Percentiles rank a stretch among this genome's conserved stretches.
Conservation (phyloP, 2,113 vertebrate species). For the Zosterops hypoxanthus region DNA sequence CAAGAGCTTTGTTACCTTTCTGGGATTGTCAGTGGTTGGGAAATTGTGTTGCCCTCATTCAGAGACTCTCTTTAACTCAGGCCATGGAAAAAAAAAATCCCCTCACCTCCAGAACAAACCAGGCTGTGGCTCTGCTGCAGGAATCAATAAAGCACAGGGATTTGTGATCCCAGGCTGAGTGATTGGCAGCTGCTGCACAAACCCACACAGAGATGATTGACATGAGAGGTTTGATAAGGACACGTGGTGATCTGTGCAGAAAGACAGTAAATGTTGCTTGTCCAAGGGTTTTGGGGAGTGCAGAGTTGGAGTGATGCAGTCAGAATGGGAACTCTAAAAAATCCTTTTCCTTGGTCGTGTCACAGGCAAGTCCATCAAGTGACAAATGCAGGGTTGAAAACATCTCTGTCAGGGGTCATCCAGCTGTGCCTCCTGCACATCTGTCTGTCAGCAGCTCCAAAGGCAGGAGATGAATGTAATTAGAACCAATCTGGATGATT, state of each 20-base stretch:
- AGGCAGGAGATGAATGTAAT: neutral
- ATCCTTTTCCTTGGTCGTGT: neutral
- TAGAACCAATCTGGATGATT: neutral
- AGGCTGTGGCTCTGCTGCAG: neutral
- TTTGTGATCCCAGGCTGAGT: neutral
- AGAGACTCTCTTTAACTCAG: neutral
- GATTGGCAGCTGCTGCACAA: neutral
- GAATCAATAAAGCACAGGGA: neutral
- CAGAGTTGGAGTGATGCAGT: neutral
- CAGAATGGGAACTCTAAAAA: neutral
- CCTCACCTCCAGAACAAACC: neutral
- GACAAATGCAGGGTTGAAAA: neutral
- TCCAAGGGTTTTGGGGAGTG: neutral
- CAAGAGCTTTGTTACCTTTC: neutral
- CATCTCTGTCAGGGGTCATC: neutral
- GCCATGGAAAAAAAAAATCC: neutral
- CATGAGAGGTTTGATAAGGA: neutral
- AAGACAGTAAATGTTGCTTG: neutral
- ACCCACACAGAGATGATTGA: neutral
- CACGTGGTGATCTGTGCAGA: neutral
- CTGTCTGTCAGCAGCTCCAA: neutral
- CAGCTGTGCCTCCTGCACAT: neutral
- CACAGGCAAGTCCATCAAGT: neutral
- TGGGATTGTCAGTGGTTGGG: neutral
- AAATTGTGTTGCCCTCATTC: neutral